These are phyloP conservation scores for Diplosoma virens DNA, from an alignment of 23 tunicate species.

Conservation along the genomic window DNA sequence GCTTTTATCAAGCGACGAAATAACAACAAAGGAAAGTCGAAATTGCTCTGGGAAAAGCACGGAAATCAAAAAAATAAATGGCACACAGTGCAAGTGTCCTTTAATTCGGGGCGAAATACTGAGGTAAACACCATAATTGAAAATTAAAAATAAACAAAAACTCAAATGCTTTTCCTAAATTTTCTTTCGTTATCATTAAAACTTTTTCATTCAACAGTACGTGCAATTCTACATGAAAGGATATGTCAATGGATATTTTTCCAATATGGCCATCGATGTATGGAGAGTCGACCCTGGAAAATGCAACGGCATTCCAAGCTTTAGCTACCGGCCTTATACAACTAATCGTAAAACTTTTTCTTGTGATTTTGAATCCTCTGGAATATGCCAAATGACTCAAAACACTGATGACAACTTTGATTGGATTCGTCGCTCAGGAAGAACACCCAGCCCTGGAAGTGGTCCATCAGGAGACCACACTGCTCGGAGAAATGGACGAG, in stretches of 20 bases:
- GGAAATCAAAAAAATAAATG: background rate
- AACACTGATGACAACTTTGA: slow-evolving; percentile 55
- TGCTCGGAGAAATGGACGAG: no score
- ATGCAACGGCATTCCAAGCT: no score
- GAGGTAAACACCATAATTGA: background rate
- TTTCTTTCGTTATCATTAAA: no score
- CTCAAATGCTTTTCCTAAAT: no score
- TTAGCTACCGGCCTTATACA: no score
- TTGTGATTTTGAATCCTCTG: slow-evolving; percentile 51
- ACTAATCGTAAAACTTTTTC: no score
- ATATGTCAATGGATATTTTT: background rate
- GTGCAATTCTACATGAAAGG: background rate
- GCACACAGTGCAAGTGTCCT: background rate
- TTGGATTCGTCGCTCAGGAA: slow-evolving; percentile 42
- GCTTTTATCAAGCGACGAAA: slow-evolving; percentile 57
- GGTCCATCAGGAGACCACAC: slow-evolving; percentile 95
- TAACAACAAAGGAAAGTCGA: background rate
- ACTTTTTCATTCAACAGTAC: background rate
- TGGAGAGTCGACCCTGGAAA: background rate
- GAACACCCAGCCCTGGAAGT: slow-evolving; percentile 80
- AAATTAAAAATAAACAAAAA: background rate
- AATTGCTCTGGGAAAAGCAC: background rate
- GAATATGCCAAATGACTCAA: slow-evolving; percentile 66
- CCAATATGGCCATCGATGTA: background rate
- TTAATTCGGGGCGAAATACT: background rate